Evolutionary conservation across 2,888 invertebrate genomes (phyloP).

Genomic region (Elysia crispata): DNA sequence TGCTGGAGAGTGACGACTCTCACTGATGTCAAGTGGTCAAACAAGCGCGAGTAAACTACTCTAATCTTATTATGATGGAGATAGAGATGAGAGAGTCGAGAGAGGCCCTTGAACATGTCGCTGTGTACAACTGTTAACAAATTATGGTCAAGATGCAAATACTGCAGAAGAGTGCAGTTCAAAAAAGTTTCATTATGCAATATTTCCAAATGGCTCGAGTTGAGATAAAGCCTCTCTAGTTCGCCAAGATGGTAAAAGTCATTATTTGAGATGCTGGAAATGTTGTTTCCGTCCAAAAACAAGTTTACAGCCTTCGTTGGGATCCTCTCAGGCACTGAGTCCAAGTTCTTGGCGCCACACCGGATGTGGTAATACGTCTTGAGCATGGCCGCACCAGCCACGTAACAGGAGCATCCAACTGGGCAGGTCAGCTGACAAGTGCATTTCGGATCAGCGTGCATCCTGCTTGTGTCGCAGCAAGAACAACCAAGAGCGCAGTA

Average conservation of each 20-base stretch:
- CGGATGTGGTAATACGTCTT: constrained; percentile 45
- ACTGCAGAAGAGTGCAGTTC: constrained; percentile 14
- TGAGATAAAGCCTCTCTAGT: constrained; percentile 52
- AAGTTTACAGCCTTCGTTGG: constrained; percentile 58
- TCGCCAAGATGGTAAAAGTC: constrained; percentile 33
- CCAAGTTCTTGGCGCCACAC: constrained; percentile 55
- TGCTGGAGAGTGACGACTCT: constrained; percentile 52
- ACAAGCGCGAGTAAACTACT: constrained; percentile 48
- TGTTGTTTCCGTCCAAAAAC: constrained; percentile 60
- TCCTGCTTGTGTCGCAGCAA: constrained; percentile 31
- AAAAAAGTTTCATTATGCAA: constrained; percentile 40
- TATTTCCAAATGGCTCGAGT: constrained; percentile 53
- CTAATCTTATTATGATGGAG: constrained; percentile 55
- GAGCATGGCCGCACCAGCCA: constrained; percentile 40
- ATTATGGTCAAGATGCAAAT: constrained; percentile 52
- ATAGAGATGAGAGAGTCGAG: constrained; percentile 49
- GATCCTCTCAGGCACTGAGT: constrained; percentile 53
- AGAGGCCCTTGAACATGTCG: constrained; percentile 53
- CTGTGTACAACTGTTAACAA: constrained; percentile 26
- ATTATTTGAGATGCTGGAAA: constrained; percentile 43
- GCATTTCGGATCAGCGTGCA: constrained; percentile 17
- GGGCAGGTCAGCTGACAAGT: constrained; percentile 49
- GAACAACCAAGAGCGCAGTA: constrained; percentile 42
- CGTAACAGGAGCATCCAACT: constrained; percentile 40
- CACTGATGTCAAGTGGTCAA: constrained; percentile 51